Percentiles rank a stretch among this genome's conserved stretches.
Evolutionary conservation across 2,888 invertebrate genomes (phyloP).

Genomic region (Caenorhabditis parvicauda): DNA sequence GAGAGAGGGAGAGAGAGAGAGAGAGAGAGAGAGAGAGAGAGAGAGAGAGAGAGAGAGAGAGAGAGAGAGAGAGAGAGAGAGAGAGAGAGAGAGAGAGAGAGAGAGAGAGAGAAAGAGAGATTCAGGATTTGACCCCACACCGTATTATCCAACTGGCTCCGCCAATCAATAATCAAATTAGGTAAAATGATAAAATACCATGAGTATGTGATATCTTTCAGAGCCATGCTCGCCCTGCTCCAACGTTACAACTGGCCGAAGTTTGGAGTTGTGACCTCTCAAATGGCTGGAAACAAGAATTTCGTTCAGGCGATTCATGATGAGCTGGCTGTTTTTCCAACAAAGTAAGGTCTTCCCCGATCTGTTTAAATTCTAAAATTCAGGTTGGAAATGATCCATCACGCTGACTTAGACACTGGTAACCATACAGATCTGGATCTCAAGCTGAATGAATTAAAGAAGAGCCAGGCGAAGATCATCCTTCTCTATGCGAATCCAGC

Average conservation of each 20-base stretch:
- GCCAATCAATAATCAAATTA: slow-evolving; percentile 91
- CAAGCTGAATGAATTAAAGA: slow-evolving; percentile 34
- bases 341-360: background rate
- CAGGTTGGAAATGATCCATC: slow-evolving; percentile 56
- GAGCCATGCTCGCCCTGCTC: slow-evolving; percentile 81
- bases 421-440: slow-evolving; percentile 34
- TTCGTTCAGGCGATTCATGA: slow-evolving; percentile 43
- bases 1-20: background rate
- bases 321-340: too few species aligned
- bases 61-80: too few species aligned
- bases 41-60: too few species aligned
- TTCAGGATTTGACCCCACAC: slow-evolving; percentile 43
- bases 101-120: too few species aligned
- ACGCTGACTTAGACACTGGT: slow-evolving; percentile 42
- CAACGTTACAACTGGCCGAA: slow-evolving; percentile 74
- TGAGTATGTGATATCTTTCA: slow-evolving; percentile 1
- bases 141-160: slow-evolving; percentile 81
- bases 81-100: too few species aligned
- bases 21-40: background rate
- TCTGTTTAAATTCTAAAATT: background rate
- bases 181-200: slow-evolving; percentile 66
- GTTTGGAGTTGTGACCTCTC: slow-evolving; percentile 56
- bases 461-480: slow-evolving; percentile 71
- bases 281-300: slow-evolving; percentile 53
- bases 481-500: slow-evolving; percentile 73